Percentiles rank a stretch among this genome's conserved stretches.
Conservation (phyloP, 2,113 vertebrate species). For the Pygoscelis antarcticus region DNA sequence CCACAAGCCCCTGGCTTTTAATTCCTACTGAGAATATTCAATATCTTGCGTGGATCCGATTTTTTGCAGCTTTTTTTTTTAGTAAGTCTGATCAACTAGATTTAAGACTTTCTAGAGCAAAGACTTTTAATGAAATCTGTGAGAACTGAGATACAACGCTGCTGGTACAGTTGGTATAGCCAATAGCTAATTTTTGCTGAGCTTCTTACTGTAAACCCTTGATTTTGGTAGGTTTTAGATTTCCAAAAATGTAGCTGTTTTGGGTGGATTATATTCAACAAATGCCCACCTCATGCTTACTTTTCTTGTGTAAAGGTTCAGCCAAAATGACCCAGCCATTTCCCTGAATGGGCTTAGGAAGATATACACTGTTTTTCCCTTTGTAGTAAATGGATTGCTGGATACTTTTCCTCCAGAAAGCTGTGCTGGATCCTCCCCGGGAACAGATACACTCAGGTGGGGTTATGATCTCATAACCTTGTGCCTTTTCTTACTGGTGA, state of each 20-base stretch:
- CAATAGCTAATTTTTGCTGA: not conserved
- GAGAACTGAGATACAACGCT: not conserved
- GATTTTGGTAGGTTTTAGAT: not conserved
- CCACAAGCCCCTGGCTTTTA: not conserved
- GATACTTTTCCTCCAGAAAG: not conserved
- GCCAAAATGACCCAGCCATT: not conserved
- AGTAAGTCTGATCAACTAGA: not conserved
- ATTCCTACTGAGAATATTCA: not conserved
- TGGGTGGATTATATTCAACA: not conserved
- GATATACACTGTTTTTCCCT: not conserved
- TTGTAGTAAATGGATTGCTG: not conserved
- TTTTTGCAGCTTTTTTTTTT: not conserved
- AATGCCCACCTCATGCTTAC: not conserved
- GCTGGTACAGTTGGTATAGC: not conserved
- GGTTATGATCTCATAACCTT: not conserved
- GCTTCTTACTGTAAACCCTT: not conserved
- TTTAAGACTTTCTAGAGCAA: not conserved
- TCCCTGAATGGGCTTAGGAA: not conserved
- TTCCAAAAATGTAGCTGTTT: not conserved
- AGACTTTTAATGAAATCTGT: not conserved
- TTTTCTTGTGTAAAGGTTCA: not conserved
- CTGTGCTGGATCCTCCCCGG: not conserved
- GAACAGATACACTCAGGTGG: not conserved
- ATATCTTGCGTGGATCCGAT: not conserved
- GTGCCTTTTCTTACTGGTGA: not conserved